phyloP scores from a whole-genome alignment of 92 coral and sea anemone species.

The Umimayanthus chanpuru region DNA sequence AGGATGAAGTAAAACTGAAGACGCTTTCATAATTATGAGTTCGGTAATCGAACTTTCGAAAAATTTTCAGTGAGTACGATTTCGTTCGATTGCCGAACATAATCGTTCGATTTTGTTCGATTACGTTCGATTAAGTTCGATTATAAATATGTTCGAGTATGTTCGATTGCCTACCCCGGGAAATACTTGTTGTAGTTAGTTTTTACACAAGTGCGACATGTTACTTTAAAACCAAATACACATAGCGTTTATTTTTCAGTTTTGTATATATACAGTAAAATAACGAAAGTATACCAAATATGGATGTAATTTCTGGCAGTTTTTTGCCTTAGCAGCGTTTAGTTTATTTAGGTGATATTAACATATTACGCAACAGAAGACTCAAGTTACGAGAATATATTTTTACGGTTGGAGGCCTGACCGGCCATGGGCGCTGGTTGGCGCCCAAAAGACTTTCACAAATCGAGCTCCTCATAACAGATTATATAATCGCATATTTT shows the following conservation, averaged over 20 bases:
- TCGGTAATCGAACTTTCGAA: too few relatives aligned
- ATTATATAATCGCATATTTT: neutral
- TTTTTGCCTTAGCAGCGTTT: neutral
- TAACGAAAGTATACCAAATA: neutral
- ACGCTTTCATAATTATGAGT: too few relatives aligned
- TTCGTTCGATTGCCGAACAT: too few relatives aligned
- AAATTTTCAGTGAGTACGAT: too few relatives aligned
- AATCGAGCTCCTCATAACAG: neutral
- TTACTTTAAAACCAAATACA: too few relatives aligned
- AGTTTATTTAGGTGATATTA: neutral
- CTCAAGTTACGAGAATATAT: neutral
- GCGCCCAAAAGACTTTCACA: neutral
- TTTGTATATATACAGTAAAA: neutral
- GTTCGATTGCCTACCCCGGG: too few relatives aligned
- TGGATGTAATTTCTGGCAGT: neutral
- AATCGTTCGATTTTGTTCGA: too few relatives aligned
- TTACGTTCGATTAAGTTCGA: too few relatives aligned
- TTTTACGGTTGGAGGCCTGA: neutral
- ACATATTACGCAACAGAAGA: neutral
- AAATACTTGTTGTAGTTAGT: neutral
- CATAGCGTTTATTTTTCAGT: too few relatives aligned
- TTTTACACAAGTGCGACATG: too few relatives aligned
- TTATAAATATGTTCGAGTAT: too few relatives aligned
- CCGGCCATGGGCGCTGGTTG: neutral
- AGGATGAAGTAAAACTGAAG: too few relatives aligned